These are phyloP conservation scores for Cebidichthys violaceus DNA, from an alignment of 2,113 vertebrate genomes.

Conservation along the genomic window DNA sequence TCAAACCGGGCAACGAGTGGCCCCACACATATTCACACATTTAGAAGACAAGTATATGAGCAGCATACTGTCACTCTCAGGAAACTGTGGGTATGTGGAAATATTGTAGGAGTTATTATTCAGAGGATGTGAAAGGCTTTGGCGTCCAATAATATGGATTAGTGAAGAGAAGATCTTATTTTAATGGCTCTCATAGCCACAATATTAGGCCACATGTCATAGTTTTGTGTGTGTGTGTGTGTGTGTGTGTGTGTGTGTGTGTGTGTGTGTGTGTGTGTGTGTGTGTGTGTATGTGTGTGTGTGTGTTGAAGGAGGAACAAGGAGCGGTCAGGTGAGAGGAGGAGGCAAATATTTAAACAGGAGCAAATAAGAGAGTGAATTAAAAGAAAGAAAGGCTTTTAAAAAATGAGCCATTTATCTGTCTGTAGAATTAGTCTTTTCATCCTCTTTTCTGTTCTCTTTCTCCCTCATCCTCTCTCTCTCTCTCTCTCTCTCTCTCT, in stretches of 20 bases:
- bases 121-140: slow-evolving; percentile 52
- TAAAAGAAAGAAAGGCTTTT: slow-evolving; percentile 82
- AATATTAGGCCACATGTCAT: slow-evolving; percentile 67
- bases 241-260: slow-evolving; percentile 38
- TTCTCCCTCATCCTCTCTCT: slow-evolving; percentile 17
- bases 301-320: slow-evolving; percentile 41
- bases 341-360: slow-evolving; percentile 82
- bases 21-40: slow-evolving; percentile 3
- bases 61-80: slow-evolving; percentile 40
- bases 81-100: slow-evolving; percentile 55
- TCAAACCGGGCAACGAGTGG: slow-evolving; percentile 19
- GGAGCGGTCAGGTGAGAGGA: slow-evolving; percentile 68
- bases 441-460: slow-evolving; percentile 68
- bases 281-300: slow-evolving; percentile 37
- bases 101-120: slow-evolving; percentile 63
- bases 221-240: slow-evolving; percentile 42
- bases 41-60: slow-evolving; percentile 2
- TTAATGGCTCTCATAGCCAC: slow-evolving; percentile 75
- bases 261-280: slow-evolving; percentile 42
- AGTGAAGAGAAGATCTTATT: slow-evolving; percentile 70
- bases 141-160: slow-evolving; percentile 74
- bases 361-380: slow-evolving; percentile 79
- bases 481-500: slow-evolving; percentile 31
- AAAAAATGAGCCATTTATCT: slow-evolving; percentile 77
- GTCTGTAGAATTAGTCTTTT: slow-evolving; percentile 90